Conservation (phyloP, 2,113 vertebrate genomes). For the Charina bottae region DNA sequence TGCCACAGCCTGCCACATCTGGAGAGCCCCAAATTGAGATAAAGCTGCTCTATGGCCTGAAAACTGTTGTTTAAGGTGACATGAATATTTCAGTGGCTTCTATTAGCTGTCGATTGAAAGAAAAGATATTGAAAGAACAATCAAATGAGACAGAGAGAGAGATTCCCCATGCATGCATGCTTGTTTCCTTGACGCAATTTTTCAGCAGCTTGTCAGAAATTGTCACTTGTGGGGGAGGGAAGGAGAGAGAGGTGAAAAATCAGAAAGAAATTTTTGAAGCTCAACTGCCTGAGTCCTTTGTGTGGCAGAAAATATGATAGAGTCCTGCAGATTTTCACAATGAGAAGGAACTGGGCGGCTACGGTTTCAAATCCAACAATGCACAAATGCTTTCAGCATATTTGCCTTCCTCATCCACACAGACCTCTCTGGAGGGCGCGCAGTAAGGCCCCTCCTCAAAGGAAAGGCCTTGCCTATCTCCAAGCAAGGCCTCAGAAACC, state of each 20-base stretch:
- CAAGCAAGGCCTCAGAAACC: neutral
- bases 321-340: neutral
- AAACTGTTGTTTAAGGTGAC: neutral
- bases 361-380: neutral
- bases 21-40: neutral
- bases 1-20: neutral
- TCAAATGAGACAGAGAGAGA: neutral
- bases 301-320: neutral
- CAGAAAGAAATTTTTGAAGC: neutral
- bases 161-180: no score
- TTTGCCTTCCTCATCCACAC: neutral
- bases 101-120: neutral
- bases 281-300: neutral
- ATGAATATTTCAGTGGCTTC: neutral
- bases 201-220: conserved; percentile 22
- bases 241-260: no score
- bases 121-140: neutral
- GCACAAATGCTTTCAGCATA: neutral
- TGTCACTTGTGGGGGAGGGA: neutral
- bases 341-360: neutral
- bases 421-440: neutral
- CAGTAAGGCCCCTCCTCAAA: neutral
- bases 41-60: neutral
- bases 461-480: neutral
- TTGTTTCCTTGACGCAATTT: neutral